Evolutionary conservation across 2,113 vertebrate species (phyloP), one percentile per base, ranked within the genome.

Genomic region (Rhagologus leucostigma): DNA sequence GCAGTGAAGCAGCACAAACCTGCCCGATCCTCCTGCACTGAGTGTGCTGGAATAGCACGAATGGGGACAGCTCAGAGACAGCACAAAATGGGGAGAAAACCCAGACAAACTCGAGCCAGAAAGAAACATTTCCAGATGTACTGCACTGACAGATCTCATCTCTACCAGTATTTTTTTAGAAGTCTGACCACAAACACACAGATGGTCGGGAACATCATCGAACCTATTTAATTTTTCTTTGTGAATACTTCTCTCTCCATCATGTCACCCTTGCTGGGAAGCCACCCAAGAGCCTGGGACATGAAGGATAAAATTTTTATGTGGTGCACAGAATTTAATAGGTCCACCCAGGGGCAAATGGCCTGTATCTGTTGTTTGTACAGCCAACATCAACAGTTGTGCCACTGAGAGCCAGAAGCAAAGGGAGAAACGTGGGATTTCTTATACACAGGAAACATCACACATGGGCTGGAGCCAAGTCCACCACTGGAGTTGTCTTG

Each of bases 111-210:
- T 52, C 0, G 0, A 92, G 83, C 44, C 88, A 92, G 85, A 86
- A 78, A 63, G 80, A 92, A 96, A 44, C 57, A 78, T 56, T 96
- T 96, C 95, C 90, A 93, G 92, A 94, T 93, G 88, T 73, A 69
- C 32, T 59, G 71, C 39, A 18, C 76, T 76, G 90, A 84, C 82
- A 92, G 90, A 92, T 65, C 53, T 93, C 89, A 71, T 93, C 75
- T 88, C 90, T 21, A 71, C 52, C 16, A 63, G 64, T 3, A 17
- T 3, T 69, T 35, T 90, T 90, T 88, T 46, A 85, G 65, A 94
- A 89, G 88, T 74, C 93, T 85, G 64, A 93, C 89, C 81, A 87
- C 79, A 96, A 93, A 41, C 11, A 26, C 67, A 42, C 83, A 92
- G 76, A 94, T 90, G 90, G 93, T 42, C 12, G 46, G 92, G 74